Conservation (phyloP, 2,797 vertebrate genomes). For the Darevskia mixta region DNA sequence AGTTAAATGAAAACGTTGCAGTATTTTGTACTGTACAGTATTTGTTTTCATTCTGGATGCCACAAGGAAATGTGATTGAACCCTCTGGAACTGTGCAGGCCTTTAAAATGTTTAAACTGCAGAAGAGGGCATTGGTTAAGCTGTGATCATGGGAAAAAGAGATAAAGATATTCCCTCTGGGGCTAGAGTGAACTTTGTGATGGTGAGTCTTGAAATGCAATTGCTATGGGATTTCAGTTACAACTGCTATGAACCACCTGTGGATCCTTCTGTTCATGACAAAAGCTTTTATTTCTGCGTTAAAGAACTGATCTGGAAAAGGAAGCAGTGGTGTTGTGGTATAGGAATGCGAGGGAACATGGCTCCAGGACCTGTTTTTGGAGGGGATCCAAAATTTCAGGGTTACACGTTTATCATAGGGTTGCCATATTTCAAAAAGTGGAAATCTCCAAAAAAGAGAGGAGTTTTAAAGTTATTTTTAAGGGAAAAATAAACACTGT, state of each 20-base stretch:
- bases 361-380: neutral
- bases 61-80: neutral
- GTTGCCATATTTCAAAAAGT: too few relatives aligned
- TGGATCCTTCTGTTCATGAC: neutral
- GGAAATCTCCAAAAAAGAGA: too few relatives aligned
- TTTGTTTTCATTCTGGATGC: constrained; percentile 15
- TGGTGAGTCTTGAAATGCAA: neutral
- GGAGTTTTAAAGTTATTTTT: too few relatives aligned
- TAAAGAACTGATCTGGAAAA: neutral
- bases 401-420: too few relatives aligned
- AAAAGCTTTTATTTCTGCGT: neutral
- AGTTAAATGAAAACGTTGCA: neutral
- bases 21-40: neutral
- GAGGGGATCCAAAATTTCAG: neutral
- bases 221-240: neutral
- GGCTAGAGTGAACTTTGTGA: constrained; percentile 3
- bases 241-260: neutral
- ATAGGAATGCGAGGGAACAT: neutral
- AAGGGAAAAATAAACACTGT: too few relatives aligned
- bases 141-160: constrained; percentile 30
- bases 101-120: constrained; percentile 13
- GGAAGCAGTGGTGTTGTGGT: neutral
- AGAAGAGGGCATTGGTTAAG: constrained; percentile 14
- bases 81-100: neutral
- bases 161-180: neutral